Percentiles rank a stretch among this genome's conserved stretches.
These are phyloP conservation scores for Parochlus steinenii DNA, from an alignment of 2,888 invertebrate species.

Conservation along the genomic window DNA sequence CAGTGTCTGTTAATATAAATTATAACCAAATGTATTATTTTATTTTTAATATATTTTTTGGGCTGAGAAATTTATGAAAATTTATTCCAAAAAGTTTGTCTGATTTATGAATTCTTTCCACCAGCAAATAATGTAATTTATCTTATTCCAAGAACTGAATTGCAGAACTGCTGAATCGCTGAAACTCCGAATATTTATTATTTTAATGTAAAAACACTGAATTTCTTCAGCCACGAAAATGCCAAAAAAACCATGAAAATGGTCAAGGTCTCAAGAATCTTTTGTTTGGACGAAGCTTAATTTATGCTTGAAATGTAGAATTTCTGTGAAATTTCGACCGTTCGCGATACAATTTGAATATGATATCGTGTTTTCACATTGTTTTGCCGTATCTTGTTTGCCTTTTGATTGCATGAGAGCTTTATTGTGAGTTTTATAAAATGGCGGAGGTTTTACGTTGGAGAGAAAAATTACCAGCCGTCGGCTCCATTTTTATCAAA, in stretches of 20 bases:
- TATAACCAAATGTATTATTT: slow-evolving; percentile 2
- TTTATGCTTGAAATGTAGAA: neutral
- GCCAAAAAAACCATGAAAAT: no score
- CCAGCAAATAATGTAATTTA: no score
- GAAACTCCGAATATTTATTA: slow-evolving; percentile 4
- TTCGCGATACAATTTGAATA: neutral
- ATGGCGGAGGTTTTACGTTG: slow-evolving; percentile 7
- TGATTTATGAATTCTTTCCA: slow-evolving; percentile 13
- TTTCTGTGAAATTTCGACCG: slow-evolving; percentile 6
- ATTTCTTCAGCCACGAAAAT: slow-evolving; percentile 5
- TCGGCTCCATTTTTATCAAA: neutral
- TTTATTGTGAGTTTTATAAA: slow-evolving; percentile 2
- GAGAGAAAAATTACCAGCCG: neutral
- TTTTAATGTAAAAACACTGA: neutral
- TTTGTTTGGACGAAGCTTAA: no score
- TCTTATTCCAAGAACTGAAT: no score
- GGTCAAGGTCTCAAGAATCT: slow-evolving; percentile 12
- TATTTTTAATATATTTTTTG: no score
- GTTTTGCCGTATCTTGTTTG: neutral
- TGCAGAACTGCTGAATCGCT: no score
- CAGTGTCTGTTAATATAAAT: slow-evolving; percentile 4
- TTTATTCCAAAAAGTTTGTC: slow-evolving; percentile 11
- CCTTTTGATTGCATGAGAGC: neutral
- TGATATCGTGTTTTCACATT: neutral
- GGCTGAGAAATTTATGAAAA: slow-evolving; percentile 13